Percentiles rank a stretch among this genome's conserved stretches.
Conservation (phyloP, 2,888 invertebrate genomes). For the Euclidia mi region DNA sequence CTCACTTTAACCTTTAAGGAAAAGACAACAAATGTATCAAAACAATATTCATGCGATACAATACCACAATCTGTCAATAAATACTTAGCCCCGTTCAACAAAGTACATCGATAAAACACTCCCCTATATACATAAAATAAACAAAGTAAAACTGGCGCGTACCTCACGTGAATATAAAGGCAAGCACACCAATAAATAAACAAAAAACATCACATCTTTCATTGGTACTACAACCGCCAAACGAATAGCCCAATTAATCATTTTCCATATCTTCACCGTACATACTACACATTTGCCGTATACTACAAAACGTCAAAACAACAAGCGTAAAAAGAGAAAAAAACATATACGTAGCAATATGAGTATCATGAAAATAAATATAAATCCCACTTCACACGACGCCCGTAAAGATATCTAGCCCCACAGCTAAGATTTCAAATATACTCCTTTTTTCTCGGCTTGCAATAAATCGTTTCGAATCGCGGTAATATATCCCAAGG, state of each 20-base stretch:
- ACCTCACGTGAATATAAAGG: constrained; percentile 8
- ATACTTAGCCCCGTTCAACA: neutral
- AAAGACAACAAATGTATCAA: neutral
- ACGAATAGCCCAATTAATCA: constrained; percentile 15
- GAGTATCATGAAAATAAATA: constrained; percentile 55
- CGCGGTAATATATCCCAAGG: constrained; percentile 65
- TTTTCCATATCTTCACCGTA: constrained; percentile 21
- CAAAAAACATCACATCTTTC: constrained; percentile 16
- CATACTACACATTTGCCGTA: constrained; percentile 19
- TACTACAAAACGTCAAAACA: constrained; percentile 28
- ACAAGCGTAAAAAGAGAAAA: constrained; percentile 29
- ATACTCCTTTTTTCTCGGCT: constrained; percentile 64
- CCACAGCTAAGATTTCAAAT: constrained; percentile 59
- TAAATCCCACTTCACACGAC: constrained; percentile 51
- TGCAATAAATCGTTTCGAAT: no score
- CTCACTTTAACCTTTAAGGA: no score
- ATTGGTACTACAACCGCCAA: constrained; percentile 2
- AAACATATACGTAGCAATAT: constrained; percentile 38
- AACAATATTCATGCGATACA: neutral
- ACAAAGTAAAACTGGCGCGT: neutral
- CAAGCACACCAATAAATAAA: constrained; percentile 20
- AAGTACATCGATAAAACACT: neutral
- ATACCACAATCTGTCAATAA: constrained; percentile 1
- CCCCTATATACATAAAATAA: neutral
- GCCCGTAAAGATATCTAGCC: constrained; percentile 57